Conservation (phyloP, 2,888 invertebrate genomes). For the Neoaliturus tenellus region DNA sequence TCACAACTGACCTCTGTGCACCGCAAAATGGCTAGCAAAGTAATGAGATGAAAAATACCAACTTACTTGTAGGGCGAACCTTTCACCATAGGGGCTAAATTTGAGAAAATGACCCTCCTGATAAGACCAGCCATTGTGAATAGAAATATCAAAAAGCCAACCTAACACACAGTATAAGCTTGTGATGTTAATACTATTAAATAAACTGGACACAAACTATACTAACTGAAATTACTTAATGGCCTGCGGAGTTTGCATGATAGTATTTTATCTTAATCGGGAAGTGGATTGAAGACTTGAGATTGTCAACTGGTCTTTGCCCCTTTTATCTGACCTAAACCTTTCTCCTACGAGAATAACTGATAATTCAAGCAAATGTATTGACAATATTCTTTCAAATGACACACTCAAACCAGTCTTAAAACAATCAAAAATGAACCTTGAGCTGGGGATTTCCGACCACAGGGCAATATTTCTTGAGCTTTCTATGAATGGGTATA, state of each 20-base stretch:
- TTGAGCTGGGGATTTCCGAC: too few relatives aligned
- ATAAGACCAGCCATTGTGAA: slow-evolving; percentile 26
- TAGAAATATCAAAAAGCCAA: not conserved
- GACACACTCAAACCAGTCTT: too few relatives aligned
- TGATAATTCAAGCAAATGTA: too few relatives aligned
- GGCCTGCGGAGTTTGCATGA: not conserved
- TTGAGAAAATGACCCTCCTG: slow-evolving; percentile 41
- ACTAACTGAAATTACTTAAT: not conserved
- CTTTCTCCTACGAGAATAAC: too few relatives aligned
- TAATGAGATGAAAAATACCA: too few relatives aligned
- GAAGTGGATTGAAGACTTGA: slow-evolving; percentile 6
- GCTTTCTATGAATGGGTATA: too few relatives aligned
- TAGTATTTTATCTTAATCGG: not conserved
- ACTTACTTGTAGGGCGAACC: slow-evolving; percentile 56
- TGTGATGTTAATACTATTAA: too few relatives aligned
- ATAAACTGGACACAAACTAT: not conserved
- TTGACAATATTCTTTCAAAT: too few relatives aligned
- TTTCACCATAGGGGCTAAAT: slow-evolving; percentile 45
- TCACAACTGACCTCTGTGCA: too few relatives aligned
- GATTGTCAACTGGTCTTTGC: slow-evolving; percentile 22
- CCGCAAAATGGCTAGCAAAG: too few relatives aligned
- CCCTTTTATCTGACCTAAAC: slow-evolving; percentile 10
- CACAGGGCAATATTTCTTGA: too few relatives aligned
- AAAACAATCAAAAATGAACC: too few relatives aligned
- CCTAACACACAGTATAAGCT: not conserved